A percentile compares a stretch with the other conserved stretches of the same genome.
These are phyloP conservation scores for Cydia pomonella DNA, from an alignment of 1,140 invertebrate species.

Conservation along the genomic window DNA sequence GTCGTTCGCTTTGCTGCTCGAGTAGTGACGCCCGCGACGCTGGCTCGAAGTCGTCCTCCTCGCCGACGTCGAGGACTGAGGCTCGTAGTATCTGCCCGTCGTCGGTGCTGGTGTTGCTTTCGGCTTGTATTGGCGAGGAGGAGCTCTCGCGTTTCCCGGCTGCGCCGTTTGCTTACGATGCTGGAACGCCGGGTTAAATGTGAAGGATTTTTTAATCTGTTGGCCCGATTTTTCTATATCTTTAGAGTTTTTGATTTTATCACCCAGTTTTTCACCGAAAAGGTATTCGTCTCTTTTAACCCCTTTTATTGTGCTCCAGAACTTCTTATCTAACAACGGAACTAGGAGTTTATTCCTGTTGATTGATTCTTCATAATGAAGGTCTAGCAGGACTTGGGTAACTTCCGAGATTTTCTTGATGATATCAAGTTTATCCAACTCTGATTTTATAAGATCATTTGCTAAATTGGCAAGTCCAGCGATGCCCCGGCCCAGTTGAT, in stretches of 20 bases:
- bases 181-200: background rate
- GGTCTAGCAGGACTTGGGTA: constrained; percentile 34
- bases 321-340: constrained; percentile 36
- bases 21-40: constrained; percentile 26
- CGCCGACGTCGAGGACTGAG: constrained; percentile 5
- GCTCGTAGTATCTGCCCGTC: constrained; percentile 25
- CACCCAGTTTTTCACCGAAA: constrained; percentile 36
- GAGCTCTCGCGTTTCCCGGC: constrained; percentile 35
- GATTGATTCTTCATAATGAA: constrained; percentile 35
- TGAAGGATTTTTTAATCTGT: constrained; percentile 33
- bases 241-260: constrained; percentile 35
- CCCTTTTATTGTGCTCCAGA: constrained; percentile 26
- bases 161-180: background rate
- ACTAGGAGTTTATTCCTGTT: constrained; percentile 34
- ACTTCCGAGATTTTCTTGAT: constrained; percentile 34
- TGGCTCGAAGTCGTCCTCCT: constrained; percentile 27
- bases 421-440: constrained; percentile 33
- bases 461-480: constrained; percentile 23
- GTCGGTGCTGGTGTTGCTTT: constrained; percentile 8
- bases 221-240: constrained; percentile 34
- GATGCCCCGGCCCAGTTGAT: constrained; percentile 34
- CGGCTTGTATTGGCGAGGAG: constrained; percentile 33
- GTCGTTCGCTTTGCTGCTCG: background rate
- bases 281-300: constrained; percentile 36
- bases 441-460: constrained; percentile 7